These are phyloP conservation scores for Drosophila guanche DNA, from an alignment of 1,140 invertebrate species.

Conservation along the genomic window DNA sequence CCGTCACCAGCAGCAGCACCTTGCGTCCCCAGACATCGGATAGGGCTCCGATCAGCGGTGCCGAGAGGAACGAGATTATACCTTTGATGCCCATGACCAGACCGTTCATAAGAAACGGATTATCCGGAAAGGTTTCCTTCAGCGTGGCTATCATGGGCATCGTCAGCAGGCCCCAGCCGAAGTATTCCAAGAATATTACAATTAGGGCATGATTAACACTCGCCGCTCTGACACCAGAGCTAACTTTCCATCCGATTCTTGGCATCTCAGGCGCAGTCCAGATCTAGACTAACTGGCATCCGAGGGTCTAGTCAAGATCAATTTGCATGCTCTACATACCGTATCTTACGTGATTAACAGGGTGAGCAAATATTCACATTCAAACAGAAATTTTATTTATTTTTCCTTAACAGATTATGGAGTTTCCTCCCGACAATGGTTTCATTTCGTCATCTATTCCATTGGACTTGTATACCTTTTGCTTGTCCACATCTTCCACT, in stretches of 20 bases:
- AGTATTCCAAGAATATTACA: conserved; percentile 99
- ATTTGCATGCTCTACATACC: too few species aligned
- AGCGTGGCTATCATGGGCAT: conserved; percentile 98
- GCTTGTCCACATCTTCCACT: conserved; percentile 1
- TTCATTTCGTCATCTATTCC: not conserved
- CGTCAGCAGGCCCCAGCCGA: conserved; percentile 99
- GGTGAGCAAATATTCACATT: too few species aligned
- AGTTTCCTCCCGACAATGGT: not conserved
- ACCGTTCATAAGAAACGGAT: conserved; percentile 99
- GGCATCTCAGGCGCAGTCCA: not conserved
- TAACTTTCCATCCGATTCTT: conserved; percentile 10
- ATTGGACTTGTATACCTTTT: not conserved
- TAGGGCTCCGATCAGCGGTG: conserved; percentile 97
- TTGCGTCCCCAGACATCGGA: conserved; percentile 99
- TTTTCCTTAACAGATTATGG: not conserved
- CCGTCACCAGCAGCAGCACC: conserved; percentile 98
- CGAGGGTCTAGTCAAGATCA: too few species aligned
- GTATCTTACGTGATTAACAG: too few species aligned
- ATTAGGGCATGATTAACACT: conserved; percentile 98
- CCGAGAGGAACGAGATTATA: conserved; percentile 97
- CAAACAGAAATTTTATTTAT: too few species aligned
- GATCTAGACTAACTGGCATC: too few species aligned
- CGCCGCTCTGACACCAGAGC: conserved; percentile 94
- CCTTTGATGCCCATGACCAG: conserved; percentile 99
- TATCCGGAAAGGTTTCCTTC: conserved; percentile 98